These are phyloP conservation scores for Paedocypris micromegethes DNA, from an alignment of 2,797 vertebrate species.

Conservation along the genomic window DNA sequence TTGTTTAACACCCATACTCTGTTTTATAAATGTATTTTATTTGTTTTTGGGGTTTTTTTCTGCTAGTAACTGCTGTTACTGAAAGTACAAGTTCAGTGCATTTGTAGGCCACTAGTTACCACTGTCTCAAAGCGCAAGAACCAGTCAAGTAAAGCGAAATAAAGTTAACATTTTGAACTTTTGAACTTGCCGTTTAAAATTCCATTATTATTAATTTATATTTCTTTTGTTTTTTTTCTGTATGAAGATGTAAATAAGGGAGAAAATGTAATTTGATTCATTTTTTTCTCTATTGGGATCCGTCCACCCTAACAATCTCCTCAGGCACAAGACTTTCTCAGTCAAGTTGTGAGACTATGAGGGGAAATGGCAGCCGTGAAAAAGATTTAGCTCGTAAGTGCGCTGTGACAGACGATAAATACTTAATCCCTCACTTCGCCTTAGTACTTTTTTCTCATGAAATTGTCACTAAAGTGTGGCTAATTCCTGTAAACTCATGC, in stretches of 20 bases:
- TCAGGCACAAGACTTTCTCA: conserved; percentile 2
- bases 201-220: not conserved
- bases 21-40: not conserved
- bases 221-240: not conserved
- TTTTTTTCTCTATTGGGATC: conserved; percentile 8
- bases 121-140: too few relatives aligned
- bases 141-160: not conserved
- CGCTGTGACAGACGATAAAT: conserved; percentile 34
- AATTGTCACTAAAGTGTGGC: conserved; percentile 28
- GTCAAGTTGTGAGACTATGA: conserved; percentile 7
- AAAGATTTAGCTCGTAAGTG: conserved; percentile 31
- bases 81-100: too few relatives aligned
- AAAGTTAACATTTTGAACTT: conserved; percentile 9
- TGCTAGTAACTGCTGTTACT: not conserved
- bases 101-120: too few relatives aligned
- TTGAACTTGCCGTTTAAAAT: conserved; percentile 10
- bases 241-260: conserved; percentile 2
- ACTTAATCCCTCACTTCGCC: conserved; percentile 36
- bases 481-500: conserved; percentile 38
- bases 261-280: conserved; percentile 1
- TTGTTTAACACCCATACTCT: too few relatives aligned
- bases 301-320: conserved; percentile 19
- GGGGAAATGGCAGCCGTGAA: conserved; percentile 20
- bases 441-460: conserved; percentile 12
- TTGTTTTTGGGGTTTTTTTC: not conserved